A percentile compares a stretch with the other conserved stretches of the same genome.
Conservation (phyloP, 2,113 vertebrate genomes). For the Chlorodrepanis virens region DNA sequence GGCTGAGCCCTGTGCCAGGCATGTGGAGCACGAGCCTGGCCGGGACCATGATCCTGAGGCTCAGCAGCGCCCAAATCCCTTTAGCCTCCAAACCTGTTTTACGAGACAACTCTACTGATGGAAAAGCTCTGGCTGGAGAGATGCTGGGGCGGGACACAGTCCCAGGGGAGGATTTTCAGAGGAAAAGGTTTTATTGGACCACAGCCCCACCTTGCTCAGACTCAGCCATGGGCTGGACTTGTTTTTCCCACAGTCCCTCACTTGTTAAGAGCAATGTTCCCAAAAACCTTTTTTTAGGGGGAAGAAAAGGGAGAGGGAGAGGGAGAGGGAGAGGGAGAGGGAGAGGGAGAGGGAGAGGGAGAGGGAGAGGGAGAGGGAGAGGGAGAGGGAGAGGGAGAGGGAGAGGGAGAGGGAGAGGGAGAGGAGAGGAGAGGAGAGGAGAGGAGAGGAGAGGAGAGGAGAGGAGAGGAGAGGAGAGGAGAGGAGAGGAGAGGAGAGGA, state of each 20-base stretch:
- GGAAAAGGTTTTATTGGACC: not conserved
- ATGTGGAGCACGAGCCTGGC: not conserved
- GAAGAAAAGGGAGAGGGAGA: too few species aligned
- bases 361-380: too few species aligned
- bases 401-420: too few species aligned
- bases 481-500: too few species aligned
- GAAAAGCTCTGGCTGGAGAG: not conserved
- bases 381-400: too few species aligned
- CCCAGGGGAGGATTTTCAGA: not conserved
- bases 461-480: too few species aligned
- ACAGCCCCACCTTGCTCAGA: not conserved
- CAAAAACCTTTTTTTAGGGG: not conserved
- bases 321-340: too few species aligned
- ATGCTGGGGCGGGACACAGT: not conserved
- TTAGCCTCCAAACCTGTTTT: not conserved
- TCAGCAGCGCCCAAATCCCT: not conserved
- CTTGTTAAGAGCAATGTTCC: rapidly evolving
- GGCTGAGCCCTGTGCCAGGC: not conserved
- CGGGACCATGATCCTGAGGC: not conserved
- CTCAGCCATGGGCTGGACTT: not conserved
- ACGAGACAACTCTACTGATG: not conserved
- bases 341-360: too few species aligned
- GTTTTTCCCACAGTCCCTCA: too few species aligned
- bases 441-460: too few species aligned
- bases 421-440: too few species aligned